These are phyloP conservation scores for Wiebesia pumilae DNA, from an alignment of 1,140 invertebrate genomes.

Conservation along the genomic window DNA sequence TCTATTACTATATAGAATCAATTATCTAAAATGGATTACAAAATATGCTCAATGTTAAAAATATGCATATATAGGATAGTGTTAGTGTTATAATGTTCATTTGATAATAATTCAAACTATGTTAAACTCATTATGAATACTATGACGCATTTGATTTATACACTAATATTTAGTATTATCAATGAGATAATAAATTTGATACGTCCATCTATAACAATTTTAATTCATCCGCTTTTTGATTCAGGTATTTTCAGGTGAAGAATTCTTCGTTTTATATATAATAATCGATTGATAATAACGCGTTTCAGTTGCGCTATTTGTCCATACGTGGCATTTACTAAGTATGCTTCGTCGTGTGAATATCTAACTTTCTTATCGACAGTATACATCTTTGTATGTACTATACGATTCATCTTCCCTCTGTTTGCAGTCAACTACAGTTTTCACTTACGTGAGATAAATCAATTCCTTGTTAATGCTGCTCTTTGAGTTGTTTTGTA, in stretches of 20 bases:
- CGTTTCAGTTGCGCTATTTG: background rate
- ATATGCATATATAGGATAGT: too few relatives aligned
- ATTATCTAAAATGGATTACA: background rate
- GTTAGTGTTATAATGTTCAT: too few relatives aligned
- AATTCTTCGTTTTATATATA: background rate
- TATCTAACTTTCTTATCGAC: constrained; percentile 43
- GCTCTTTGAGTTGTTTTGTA: background rate
- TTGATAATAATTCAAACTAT: background rate
- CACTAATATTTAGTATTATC: too few relatives aligned
- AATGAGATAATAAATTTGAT: too few relatives aligned
- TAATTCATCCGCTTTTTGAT: background rate
- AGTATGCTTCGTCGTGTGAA: background rate
- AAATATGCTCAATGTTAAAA: too few relatives aligned
- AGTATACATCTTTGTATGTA: constrained; percentile 1
- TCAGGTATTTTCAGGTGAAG: background rate
- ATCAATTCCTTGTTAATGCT: constrained; percentile 5
- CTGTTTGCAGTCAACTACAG: background rate
- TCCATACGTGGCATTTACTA: background rate
- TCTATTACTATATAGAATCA: too few relatives aligned
- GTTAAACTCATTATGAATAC: too few relatives aligned
- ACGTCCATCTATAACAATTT: too few relatives aligned
- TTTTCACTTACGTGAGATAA: constrained; percentile 26
- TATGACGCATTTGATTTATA: background rate
- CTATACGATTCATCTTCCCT: constrained; percentile 7
- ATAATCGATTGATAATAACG: constrained; percentile 17